Percentiles rank a stretch among this genome's conserved stretches.
Evolutionary conservation across 2,888 invertebrate species (phyloP).

Genomic region (Acleris literana): DNA sequence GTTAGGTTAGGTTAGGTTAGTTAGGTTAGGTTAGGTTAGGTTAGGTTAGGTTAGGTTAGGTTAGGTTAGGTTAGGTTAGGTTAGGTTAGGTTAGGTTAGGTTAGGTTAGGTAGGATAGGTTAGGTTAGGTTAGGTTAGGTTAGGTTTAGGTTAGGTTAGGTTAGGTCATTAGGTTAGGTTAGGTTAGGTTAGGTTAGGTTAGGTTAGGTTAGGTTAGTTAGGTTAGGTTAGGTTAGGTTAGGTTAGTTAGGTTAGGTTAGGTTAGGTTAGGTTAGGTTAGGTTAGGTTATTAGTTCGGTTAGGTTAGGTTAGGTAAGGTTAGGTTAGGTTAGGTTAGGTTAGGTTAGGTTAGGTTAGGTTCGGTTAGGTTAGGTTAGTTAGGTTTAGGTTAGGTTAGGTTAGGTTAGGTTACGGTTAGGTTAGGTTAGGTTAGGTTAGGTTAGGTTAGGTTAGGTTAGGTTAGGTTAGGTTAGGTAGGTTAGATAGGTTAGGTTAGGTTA

Average conservation of each 20-base stretch:
- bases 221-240: constrained; percentile 37
- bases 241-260: constrained; percentile 35
- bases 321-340: constrained; percentile 38
- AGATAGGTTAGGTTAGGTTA: no score
- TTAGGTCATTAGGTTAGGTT: neutral
- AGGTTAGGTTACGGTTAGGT: neutral
- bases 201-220: constrained; percentile 18
- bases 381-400: constrained; percentile 30
- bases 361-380: no score
- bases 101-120: neutral
- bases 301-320: constrained; percentile 31
- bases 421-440: no score
- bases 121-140: neutral
- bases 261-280: constrained; percentile 36
- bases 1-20: neutral
- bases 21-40: constrained; percentile 1
- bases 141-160: neutral
- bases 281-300: constrained; percentile 18
- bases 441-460: no score
- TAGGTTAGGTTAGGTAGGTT: no score
- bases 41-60: neutral
- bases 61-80: constrained; percentile 1
- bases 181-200: constrained; percentile 1
- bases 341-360: constrained; percentile 33
- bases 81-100: constrained; percentile 1